Percentiles rank a stretch among this genome's conserved stretches.
Conservation (phyloP, 2,113 vertebrate genomes). For the Eubucco bourcierii region DNA sequence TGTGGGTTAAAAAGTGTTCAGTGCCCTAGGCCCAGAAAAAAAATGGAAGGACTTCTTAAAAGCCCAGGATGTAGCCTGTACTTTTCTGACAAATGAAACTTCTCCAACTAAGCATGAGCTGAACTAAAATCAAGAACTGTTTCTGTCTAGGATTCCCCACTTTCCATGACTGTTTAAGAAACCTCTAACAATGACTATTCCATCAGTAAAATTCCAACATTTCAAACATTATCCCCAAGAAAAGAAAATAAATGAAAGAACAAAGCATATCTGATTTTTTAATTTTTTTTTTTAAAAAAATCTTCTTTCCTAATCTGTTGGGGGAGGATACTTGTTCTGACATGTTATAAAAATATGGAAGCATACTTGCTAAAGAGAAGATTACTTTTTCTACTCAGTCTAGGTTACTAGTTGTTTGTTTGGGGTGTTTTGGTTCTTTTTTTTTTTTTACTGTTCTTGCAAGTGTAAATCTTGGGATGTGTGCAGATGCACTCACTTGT, state of each 20-base stretch:
- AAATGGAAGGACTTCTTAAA: neutral
- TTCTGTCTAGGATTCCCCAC: neutral
- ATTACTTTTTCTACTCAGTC: neutral
- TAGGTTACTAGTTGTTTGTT: neutral
- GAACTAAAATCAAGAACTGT: neutral
- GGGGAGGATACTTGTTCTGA: neutral
- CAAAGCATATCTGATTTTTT: neutral
- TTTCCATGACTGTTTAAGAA: neutral
- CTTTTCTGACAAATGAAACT: neutral
- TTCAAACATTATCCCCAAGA: neutral
- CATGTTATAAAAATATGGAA: neutral
- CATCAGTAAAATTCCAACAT: neutral
- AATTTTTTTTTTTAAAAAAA: no score
- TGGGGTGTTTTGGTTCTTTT: no score
- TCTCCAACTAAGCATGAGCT: neutral
- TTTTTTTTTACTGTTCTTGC: neutral
- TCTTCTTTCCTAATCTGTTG: neutral
- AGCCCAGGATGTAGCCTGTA: neutral
- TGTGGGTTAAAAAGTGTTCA: neutral
- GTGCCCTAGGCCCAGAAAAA: neutral
- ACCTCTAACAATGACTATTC: neutral
- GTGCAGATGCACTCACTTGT: neutral
- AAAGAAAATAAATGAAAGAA: neutral
- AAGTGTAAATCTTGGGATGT: neutral
- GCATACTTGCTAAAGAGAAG: neutral